These are phyloP conservation scores for Anagrus nilaparvatae DNA, from an alignment of 1,140 invertebrate species.

Conservation along the genomic window DNA sequence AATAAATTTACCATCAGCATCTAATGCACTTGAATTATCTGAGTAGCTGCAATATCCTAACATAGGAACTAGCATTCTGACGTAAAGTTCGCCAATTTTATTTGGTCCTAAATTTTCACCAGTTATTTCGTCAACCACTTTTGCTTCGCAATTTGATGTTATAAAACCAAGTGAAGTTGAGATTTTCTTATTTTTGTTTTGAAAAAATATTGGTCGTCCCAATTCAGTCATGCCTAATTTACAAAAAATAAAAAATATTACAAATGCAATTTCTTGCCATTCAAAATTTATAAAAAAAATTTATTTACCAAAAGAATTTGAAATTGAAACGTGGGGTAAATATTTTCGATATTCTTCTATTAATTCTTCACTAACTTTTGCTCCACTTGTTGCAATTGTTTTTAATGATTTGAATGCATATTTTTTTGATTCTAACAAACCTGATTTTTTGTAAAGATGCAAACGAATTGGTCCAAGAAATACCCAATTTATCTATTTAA, in stretches of 20 bases:
- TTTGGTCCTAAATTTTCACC: neutral
- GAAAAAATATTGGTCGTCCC: neutral
- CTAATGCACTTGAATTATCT: neutral
- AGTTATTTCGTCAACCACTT: neutral
- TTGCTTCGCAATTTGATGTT: neutral
- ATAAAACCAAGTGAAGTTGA: neutral
- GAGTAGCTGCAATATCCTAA: slow-evolving; percentile 1
- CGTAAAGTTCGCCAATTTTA: neutral
- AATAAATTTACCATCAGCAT: neutral
- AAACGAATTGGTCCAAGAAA: too few relatives aligned
- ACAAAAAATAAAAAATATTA: neutral
- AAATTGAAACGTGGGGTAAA: neutral
- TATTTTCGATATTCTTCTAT: too few relatives aligned
- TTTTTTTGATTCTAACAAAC: too few relatives aligned
- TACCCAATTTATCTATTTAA: too few relatives aligned
- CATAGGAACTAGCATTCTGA: neutral
- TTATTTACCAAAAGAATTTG: neutral
- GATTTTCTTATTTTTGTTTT: neutral
- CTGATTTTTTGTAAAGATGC: too few relatives aligned
- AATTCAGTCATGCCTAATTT: neutral
- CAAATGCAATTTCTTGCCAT: neutral
- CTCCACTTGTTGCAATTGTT: too few relatives aligned
- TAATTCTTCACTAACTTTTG: too few relatives aligned
- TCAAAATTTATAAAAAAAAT: neutral
- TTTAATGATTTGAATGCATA: too few relatives aligned